Percentiles rank a stretch among this genome's conserved stretches.
Evolutionary conservation across 2,797 vertebrate species (phyloP).

Genomic region (Myotis planiceps): DNA sequence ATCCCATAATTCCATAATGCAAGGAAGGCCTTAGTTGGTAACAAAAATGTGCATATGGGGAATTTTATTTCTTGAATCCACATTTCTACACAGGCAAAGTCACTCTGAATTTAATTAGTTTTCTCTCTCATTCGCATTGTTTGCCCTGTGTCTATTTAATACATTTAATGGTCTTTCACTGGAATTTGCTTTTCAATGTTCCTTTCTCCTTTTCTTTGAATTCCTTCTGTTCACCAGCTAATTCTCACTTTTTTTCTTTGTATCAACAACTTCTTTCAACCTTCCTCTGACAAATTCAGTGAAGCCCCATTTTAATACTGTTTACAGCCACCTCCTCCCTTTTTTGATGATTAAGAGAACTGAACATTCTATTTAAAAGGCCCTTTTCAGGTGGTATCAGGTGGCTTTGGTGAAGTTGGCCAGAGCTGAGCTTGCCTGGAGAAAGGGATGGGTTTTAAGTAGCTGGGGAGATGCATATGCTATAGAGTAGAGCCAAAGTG

Average conservation of each 20-base stretch:
- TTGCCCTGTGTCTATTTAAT: slow-evolving; percentile 43
- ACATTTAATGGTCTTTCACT: not conserved
- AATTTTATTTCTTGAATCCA: slow-evolving; percentile 54
- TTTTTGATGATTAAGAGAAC: not conserved
- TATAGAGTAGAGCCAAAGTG: not conserved
- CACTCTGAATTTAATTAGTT: slow-evolving; percentile 45
- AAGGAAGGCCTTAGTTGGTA: slow-evolving; percentile 31
- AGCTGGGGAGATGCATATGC: not conserved
- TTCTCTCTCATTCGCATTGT: not conserved
- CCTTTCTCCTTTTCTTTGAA: slow-evolving; percentile 27
- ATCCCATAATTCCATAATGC: not conserved
- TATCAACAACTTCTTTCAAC: not conserved
- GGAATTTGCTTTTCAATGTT: slow-evolving; percentile 37
- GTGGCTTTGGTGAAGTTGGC: not conserved
- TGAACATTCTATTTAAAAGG: slow-evolving; percentile 6
- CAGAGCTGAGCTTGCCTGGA: not conserved
- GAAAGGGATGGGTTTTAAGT: not conserved
- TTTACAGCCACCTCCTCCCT: not conserved
- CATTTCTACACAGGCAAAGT: slow-evolving; percentile 36
- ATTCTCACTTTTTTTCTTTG: not conserved
- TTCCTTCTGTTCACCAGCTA: not conserved
- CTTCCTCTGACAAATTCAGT: not conserved
- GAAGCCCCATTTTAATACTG: not conserved
- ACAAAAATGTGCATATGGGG: slow-evolving; percentile 31
- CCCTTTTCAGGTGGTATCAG: not conserved